Percentiles rank a stretch among this genome's conserved stretches.
Evolutionary conservation across 2,888 invertebrate genomes (phyloP).

Genomic region (Hedya salicella): DNA sequence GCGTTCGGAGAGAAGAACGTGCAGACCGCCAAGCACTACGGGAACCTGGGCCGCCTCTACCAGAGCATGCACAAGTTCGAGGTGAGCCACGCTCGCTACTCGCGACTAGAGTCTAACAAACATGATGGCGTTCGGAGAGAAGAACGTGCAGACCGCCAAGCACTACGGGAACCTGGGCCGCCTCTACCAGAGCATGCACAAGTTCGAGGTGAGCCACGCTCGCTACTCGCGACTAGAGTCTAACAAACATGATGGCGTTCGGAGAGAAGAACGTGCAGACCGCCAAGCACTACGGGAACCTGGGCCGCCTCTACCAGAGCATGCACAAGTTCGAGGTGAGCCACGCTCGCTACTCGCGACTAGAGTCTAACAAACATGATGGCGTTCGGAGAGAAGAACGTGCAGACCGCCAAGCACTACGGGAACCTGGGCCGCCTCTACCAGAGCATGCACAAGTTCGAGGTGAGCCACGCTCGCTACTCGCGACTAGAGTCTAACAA

Average conservation of each 20-base stretch:
- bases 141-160: conserved; percentile 97
- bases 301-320: conserved; percentile 96
- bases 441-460: conserved; percentile 95
- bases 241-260: conserved; percentile 91
- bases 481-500: too few relatives aligned
- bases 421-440: conserved; percentile 97
- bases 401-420: conserved; percentile 98
- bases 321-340: conserved; percentile 92
- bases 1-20: conserved; percentile 97
- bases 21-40: conserved; percentile 98
- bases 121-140: conserved; percentile 94
- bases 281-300: conserved; percentile 97
- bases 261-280: conserved; percentile 98
- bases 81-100: conserved; percentile 67
- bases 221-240: too few relatives aligned
- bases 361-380: conserved; percentile 83
- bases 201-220: conserved; percentile 86
- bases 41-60: conserved; percentile 96
- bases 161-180: conserved; percentile 98
- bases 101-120: too few relatives aligned
- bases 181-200: conserved; percentile 96
- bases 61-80: conserved; percentile 96
- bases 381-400: conserved; percentile 96
- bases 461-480: conserved; percentile 73
- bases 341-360: too few relatives aligned